phyloP scores from a whole-genome alignment of 2,113 vertebrate genomes.

The Oreochromis tanganicae region DNA sequence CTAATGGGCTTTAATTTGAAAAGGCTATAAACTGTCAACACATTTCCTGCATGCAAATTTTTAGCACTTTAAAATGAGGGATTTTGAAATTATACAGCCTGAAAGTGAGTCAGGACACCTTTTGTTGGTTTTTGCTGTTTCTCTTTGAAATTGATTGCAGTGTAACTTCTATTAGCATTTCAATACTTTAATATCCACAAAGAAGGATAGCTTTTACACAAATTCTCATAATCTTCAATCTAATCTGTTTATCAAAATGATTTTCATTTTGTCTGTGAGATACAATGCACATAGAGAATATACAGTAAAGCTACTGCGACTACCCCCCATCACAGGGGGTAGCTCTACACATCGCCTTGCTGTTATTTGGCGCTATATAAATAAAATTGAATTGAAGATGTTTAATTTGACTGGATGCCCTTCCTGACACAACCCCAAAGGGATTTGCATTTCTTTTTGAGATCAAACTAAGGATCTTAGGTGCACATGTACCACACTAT shows the following conservation, averaged over 20 bases:
- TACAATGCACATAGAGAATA: slow-evolving; percentile 24
- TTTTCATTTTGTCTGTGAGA: slow-evolving; percentile 40
- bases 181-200: slow-evolving; percentile 53
- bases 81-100: slow-evolving; percentile 56
- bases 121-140: slow-evolving; percentile 56
- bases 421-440: neutral
- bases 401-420: neutral
- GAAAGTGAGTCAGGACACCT: slow-evolving; percentile 44
- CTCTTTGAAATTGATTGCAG: slow-evolving; percentile 50
- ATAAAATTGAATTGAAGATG: rapidly evolving
- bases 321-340: neutral
- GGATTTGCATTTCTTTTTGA: neutral
- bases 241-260: slow-evolving; percentile 62
- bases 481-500: neutral
- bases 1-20: slow-evolving; percentile 62
- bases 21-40: slow-evolving; percentile 44
- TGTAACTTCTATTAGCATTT: slow-evolving; percentile 64
- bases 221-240: slow-evolving; percentile 60
- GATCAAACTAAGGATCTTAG: neutral
- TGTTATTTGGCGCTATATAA: neutral
- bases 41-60: slow-evolving; percentile 48
- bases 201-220: slow-evolving; percentile 53
- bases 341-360: neutral
- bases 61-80: slow-evolving; percentile 51
- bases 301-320: neutral